Percentiles rank a stretch among this genome's conserved stretches.
phyloP scores from a whole-genome alignment of 2,888 invertebrate species.

The Germaria angustata region DNA sequence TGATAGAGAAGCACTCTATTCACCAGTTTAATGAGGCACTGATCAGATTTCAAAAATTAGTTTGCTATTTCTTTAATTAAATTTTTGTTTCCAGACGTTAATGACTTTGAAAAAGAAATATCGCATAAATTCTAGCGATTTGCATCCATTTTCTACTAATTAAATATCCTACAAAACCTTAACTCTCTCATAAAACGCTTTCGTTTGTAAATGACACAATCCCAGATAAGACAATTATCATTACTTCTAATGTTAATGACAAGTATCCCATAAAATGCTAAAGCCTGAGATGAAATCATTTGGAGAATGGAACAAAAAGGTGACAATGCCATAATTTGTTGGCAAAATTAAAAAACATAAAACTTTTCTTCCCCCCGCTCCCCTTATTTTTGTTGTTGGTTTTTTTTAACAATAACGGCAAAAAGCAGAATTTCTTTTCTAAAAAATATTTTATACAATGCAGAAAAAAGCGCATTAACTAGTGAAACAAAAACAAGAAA shows the following conservation, averaged over 20 bases:
- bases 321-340: conserved; percentile 73
- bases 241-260: conserved; percentile 62
- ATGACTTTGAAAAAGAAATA: not conserved
- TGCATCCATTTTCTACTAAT: not conserved
- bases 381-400: conserved; percentile 41
- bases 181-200: not conserved
- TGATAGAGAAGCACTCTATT: too few relatives aligned
- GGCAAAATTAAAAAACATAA: conserved; percentile 65
- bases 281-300: conserved; percentile 27
- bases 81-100: not conserved
- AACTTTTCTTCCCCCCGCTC: conserved; percentile 65
- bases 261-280: conserved; percentile 48
- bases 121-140: conserved; percentile 17
- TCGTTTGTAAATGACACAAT: conserved; percentile 40
- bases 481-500: conserved; percentile 47
- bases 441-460: not conserved
- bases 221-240: conserved; percentile 58
- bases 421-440: not conserved
- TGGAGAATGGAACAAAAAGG: conserved; percentile 60
- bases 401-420: conserved; percentile 48
- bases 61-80: not conserved
- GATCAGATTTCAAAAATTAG: too few relatives aligned
- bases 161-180: not conserved
- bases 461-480: conserved; percentile 63
- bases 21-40: too few relatives aligned